These are phyloP conservation scores for Dasyornis broadbenti DNA, from an alignment of 2,113 vertebrate genomes.

Conservation along the genomic window DNA sequence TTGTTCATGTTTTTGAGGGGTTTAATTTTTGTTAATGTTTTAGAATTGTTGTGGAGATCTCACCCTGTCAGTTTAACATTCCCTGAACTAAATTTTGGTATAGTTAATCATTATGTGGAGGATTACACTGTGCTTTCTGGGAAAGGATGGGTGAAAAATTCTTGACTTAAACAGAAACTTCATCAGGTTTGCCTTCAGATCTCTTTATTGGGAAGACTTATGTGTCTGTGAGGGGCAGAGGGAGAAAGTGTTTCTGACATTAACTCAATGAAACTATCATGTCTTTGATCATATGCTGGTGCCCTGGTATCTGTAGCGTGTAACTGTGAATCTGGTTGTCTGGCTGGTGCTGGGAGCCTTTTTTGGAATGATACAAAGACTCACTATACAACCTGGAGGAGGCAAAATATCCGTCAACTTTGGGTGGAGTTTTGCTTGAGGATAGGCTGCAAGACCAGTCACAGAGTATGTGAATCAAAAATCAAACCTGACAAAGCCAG, in stretches of 20 bases:
- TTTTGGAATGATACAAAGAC: not conserved
- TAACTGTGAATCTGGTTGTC: not conserved
- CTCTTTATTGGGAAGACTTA: not conserved
- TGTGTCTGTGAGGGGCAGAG: not conserved
- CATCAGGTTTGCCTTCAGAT: not conserved
- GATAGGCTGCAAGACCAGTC: not conserved
- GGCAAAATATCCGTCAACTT: not conserved
- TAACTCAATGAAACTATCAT: not conserved
- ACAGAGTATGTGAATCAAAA: not conserved
- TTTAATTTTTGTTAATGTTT: not conserved
- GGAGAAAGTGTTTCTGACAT: not conserved
- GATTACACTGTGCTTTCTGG: not conserved
- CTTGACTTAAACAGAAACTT: not conserved
- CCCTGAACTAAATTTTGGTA: not conserved
- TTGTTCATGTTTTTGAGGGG: not conserved
- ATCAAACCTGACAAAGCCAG: not conserved
- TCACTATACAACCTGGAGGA: not conserved
- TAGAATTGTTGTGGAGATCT: not conserved
- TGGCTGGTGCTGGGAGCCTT: not conserved
- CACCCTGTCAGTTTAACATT: not conserved
- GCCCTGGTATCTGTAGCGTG: not conserved
- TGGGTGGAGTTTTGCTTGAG: not conserved
- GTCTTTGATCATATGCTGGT: not conserved
- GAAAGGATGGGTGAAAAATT: not conserved
- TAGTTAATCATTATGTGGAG: fast-evolving